Evolutionary conservation across 92 coral and sea anemone species (phyloP).

Genomic region (Heliopora coerulea): DNA sequence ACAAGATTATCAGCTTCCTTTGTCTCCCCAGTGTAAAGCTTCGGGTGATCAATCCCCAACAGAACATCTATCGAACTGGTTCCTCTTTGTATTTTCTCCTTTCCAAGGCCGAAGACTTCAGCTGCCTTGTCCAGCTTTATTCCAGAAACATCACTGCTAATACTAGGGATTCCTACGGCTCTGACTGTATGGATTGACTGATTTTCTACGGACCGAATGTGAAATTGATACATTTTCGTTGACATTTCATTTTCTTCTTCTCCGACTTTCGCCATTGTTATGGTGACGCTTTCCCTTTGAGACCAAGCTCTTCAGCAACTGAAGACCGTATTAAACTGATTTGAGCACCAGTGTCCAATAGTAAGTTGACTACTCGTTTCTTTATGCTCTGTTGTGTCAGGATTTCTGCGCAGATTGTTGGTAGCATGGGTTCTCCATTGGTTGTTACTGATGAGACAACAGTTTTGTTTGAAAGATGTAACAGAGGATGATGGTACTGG

Average conservation of each 20-base stretch:
- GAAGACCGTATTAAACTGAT: constrained; percentile 48
- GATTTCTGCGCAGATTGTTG: constrained; percentile 50
- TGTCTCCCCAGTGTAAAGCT: constrained; percentile 53
- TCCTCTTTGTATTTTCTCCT: constrained; percentile 43
- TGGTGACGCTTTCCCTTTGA: constrained; percentile 45
- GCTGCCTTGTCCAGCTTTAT: constrained; percentile 9
- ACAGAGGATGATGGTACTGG: constrained; percentile 51
- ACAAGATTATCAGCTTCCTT: constrained; percentile 11
- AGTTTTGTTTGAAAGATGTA: constrained; percentile 31
- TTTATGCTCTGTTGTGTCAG: constrained; percentile 40
- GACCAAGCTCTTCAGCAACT: constrained; percentile 49
- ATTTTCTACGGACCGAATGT: constrained; percentile 52
- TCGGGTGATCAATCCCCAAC: constrained; percentile 65
- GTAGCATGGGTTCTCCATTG: constrained; percentile 46
- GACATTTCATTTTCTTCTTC: constrained; percentile 56
- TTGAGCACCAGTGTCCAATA: constrained; percentile 63
- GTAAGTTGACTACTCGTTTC: constrained; percentile 51
- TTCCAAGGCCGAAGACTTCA: background rate
- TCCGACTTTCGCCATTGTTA: constrained; percentile 51
- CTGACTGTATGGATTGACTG: constrained; percentile 28
- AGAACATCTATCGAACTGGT: constrained; percentile 58
- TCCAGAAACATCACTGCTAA: constrained; percentile 48
- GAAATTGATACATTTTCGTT: constrained; percentile 50
- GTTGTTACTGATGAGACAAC: constrained; percentile 45
- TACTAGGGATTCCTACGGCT: constrained; percentile 60